Conservation (phyloP, 2,888 invertebrate species). For the Iselma pallidipennis region DNA sequence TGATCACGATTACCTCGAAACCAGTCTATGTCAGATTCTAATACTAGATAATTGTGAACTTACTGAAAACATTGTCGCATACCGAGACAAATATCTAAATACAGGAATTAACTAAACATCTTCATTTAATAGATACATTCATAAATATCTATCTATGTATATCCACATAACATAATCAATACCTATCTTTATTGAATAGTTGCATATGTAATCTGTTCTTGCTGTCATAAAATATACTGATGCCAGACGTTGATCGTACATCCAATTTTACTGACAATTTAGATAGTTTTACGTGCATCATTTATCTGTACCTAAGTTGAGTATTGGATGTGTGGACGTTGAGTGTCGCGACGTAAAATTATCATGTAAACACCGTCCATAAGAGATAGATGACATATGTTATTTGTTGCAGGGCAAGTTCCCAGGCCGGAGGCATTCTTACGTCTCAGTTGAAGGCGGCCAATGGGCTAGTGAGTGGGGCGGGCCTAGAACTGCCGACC, state of each 20-base stretch:
- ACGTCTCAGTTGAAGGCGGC: conserved; percentile 71
- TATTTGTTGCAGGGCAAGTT: conserved; percentile 56
- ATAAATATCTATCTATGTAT: not conserved
- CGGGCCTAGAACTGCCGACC: conserved; percentile 61
- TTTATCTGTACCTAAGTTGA: too few relatives aligned
- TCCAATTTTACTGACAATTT: too few relatives aligned
- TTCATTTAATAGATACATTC: not conserved
- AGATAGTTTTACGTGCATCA: too few relatives aligned
- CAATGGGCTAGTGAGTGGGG: conserved; percentile 73
- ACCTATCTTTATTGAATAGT: too few relatives aligned
- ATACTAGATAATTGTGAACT: conserved; percentile 40
- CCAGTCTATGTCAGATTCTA: conserved; percentile 46
- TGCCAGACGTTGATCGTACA: too few relatives aligned
- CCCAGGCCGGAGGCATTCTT: conserved; percentile 60
- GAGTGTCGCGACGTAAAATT: not conserved
- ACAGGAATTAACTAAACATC: too few relatives aligned
- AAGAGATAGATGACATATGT: not conserved
- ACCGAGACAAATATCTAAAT: not conserved
- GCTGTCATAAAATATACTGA: too few relatives aligned
- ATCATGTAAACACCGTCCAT: not conserved
- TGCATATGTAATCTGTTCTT: too few relatives aligned
- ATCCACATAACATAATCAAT: too few relatives aligned
- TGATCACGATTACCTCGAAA: conserved; percentile 49
- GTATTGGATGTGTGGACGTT: not conserved
- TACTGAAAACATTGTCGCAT: not conserved